phyloP scores from a whole-genome alignment of 2,113 vertebrate species.

The Macroglossus sobrinus region DNA sequence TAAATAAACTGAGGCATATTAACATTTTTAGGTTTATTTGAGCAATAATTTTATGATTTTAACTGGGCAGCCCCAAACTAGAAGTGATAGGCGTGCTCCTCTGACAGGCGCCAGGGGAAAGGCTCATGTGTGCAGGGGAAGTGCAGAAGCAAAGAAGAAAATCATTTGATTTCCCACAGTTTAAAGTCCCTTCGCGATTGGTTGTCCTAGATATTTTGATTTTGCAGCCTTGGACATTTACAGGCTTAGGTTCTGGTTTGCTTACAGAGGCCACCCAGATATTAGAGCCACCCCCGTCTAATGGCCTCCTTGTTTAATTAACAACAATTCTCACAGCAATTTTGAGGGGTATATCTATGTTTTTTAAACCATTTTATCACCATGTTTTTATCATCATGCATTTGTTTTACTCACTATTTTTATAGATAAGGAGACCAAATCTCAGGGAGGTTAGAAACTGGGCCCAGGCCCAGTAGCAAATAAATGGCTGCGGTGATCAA shows the following conservation, averaged over 20 bases:
- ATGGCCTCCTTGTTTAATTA: not conserved
- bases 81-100: not conserved
- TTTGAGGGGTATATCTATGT: not conserved
- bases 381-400: not conserved
- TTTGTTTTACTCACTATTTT: not conserved
- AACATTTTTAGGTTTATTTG: not conserved
- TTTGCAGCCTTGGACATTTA: not conserved
- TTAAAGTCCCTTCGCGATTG: not conserved
- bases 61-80: not conserved
- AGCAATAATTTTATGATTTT: not conserved
- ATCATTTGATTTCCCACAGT: not conserved
- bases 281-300: not conserved
- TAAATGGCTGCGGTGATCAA: not conserved
- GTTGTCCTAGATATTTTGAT: not conserved
- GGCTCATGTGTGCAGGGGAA: not conserved
- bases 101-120: rapidly evolving
- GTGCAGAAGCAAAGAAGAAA: not conserved
- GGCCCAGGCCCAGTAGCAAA: not conserved
- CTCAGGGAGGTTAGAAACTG: not conserved
- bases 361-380: not conserved
- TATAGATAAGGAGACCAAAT: not conserved
- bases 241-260: not conserved
- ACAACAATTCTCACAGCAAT: not conserved
- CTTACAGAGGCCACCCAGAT: rapidly evolving
- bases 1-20: not conserved